Conservation (phyloP, 2,797 vertebrate species). For the Neomorphus geoffroyi region DNA sequence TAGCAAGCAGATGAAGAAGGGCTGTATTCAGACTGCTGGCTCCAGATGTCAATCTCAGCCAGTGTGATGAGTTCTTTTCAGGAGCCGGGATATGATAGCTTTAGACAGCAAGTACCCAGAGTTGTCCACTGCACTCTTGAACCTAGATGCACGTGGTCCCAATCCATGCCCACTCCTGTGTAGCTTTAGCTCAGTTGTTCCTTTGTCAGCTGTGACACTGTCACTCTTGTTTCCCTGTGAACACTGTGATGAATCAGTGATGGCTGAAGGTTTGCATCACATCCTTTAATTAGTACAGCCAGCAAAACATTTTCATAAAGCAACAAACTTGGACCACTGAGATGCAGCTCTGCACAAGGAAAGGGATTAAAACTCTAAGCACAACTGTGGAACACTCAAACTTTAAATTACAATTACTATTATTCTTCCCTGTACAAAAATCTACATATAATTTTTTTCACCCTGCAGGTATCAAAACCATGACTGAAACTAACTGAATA, state of each 20-base stretch:
- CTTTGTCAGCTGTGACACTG: background rate
- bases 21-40: background rate
- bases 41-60: background rate
- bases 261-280: background rate
- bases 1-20: background rate
- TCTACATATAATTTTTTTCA: background rate
- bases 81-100: background rate
- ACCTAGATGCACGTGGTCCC: rapidly evolving
- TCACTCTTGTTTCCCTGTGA: background rate
- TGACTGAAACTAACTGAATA: background rate
- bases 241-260: background rate
- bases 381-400: background rate
- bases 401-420: background rate
- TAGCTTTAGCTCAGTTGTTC: background rate
- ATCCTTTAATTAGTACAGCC: background rate
- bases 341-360: background rate
- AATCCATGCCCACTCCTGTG: background rate
- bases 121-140: background rate
- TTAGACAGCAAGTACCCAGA: background rate
- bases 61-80: background rate
- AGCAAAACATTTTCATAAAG: background rate
- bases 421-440: background rate
- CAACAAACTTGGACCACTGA: background rate
- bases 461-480: background rate
- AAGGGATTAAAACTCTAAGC: background rate